Percentiles rank a stretch among this genome's conserved stretches.
Conservation (phyloP, 2,797 vertebrate genomes). For the Sebastes nivosus region DNA sequence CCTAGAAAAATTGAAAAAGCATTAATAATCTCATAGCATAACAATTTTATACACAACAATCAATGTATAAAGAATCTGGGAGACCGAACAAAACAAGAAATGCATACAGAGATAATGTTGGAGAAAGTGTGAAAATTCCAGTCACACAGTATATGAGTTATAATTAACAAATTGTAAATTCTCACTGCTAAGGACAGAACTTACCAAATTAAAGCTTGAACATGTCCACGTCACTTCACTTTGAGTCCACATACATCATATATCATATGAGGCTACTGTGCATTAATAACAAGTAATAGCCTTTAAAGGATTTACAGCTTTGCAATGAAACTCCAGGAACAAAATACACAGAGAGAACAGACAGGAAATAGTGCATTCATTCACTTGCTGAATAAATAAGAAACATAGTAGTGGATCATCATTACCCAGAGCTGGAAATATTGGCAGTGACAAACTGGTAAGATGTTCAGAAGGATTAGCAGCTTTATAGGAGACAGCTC, state of each 20-base stretch:
- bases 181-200: not conserved
- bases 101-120: not conserved
- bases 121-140: not conserved
- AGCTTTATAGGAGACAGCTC: conserved; percentile 45
- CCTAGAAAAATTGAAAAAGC: not conserved
- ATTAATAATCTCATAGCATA: not conserved
- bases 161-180: not conserved
- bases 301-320: not conserved
- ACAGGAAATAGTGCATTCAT: not conserved
- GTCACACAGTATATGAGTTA: not conserved
- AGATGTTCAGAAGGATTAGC: not conserved
- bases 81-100: not conserved
- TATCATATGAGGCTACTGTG: not conserved
- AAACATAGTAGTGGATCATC: not conserved
- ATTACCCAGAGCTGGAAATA: not conserved
- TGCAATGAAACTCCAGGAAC: not conserved
- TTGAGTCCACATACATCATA: not conserved
- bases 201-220: conserved; percentile 9
- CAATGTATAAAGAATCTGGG: not conserved
- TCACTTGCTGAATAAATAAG: not conserved
- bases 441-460: not conserved
- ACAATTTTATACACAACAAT: not conserved
- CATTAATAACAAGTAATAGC: not conserved
- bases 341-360: not conserved
- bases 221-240: not conserved